Evolutionary conservation across 2,113 vertebrate species (phyloP), one percentile per base, ranked within the genome.

Genomic region (Oreochromis spilurus): DNA sequence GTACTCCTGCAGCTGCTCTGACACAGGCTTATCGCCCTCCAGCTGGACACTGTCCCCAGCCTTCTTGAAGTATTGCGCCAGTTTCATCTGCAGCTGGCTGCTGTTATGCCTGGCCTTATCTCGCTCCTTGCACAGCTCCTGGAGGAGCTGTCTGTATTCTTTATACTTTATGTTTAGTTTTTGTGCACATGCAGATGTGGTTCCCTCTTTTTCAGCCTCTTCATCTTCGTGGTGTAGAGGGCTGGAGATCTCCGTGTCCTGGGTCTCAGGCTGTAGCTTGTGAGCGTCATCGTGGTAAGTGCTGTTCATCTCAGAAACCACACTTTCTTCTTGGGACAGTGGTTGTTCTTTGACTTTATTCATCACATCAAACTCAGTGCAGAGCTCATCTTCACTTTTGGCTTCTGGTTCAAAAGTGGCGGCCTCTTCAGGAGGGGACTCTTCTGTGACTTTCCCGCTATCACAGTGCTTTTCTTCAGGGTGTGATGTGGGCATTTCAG

Each of bases 21-120:
- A 78, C 9, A 48, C 84, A 0, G 11, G 58, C 53, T 50, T 43
- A 8, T 93, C 87, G 5, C 43, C 86, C 79, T 93, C 95, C 1
- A 24, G 5, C 57, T 43, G 83, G 2, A 13, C 13, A 7, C 85
- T 53, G 9, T 95, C 92, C 2, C 62, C 50, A 29, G 87, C 84
- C 84, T 94, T 96, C 53, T 67, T 95, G 78, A 97, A 88, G 40
- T 95, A 86, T 29, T 95, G 94, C 0, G 36, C 89, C 80, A 98
- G 94, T 91, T 88, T 94, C 67, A 86, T 53, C 91, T 98, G 97
- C 81, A 97, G 91, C 86, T 92, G 93, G 4, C 17, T 0, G 79
- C 90, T 96, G 36, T 62, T 87, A 29, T 91, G 94, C n/a, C 31
- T 93, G 82, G 94, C 93, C 14, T 65, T 87, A 10, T 91, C 77